Evolutionary conservation across 1,140 invertebrate genomes (phyloP), one percentile per base, ranked within the genome.

Genomic region (Ericerus pela): DNA sequence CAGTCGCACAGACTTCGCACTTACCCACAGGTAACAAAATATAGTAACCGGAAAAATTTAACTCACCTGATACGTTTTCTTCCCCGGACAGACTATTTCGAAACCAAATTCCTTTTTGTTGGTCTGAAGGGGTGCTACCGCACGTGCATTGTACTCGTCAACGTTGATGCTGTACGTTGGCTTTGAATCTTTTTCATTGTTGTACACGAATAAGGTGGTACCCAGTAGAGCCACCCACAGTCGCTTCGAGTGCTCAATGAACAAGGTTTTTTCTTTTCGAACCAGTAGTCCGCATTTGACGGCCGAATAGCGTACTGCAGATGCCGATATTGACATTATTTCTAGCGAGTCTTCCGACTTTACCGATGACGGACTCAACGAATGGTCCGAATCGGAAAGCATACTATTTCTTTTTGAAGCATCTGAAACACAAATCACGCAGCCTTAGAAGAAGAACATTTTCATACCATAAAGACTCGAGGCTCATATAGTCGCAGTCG

Each of bases 31-130:
- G n/a, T n/a, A n/a, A n/a, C n/a, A n/a, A n/a, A n/a, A n/a, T n/a
- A n/a, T n/a, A n/a, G n/a, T n/a, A n/a, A n/a, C n/a, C n/a, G n/a
- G n/a, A 24, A 47, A 47, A 38, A 38, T 38, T 38, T 47, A n/a
- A n/a, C n/a, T n/a, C 55, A 62, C 61, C 51, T 62, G 61, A 55
- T 62, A 61, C 5, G 61, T 59, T 55, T 62, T 62, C 24, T 62
- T 62, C 5, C 61, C 61, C 4, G 61, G 61, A 5, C 58, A 62
- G 1, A 62, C 58, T 10, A 62, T 43, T 30, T 62, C 58, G 43
- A 62, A 62, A 1, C 52, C 29, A 43, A 22, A 61, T n/a, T 62
- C 61, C 22, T 56, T 60, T 27, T 59, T 62, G 43, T 54, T 58
- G 30, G 28, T 41, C 27, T 56, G 30, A n/a, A n/a, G n/a, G 20